Evolutionary conservation across 2,797 vertebrate species (phyloP), one percentile per base, ranked within the genome.

Genomic region (Gobio occitaniae): DNA sequence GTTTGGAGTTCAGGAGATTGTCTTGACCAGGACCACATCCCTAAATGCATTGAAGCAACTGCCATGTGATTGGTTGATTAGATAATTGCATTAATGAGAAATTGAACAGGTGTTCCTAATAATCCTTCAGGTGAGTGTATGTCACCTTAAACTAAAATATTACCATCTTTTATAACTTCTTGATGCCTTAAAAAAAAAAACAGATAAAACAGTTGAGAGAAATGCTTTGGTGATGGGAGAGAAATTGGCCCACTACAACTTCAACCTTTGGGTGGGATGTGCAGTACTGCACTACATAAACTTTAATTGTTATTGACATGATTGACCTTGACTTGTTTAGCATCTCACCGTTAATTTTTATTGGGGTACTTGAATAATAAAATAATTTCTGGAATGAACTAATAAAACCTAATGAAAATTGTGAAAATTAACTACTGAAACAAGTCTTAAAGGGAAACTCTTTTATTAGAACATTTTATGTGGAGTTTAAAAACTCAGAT

Each of bases 251-350:
- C 68, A 44, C 11, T 21, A 19, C 0, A 29, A 17, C 36, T 17
- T 69, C 36, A 69, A 36, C 50, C 6, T 75, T 16, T 76, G 16
- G 54, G 3, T 9, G 7, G 8, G 13, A 78, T 2, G 2, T 78
- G 44, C 41, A 48, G 10, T 68, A 41, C 17, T 52, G 2, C 13
- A 66, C 16, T 50, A 32, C 44, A 68, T 76, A 56, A 77, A 77
- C 25, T 17, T 74, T n/a, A 41, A 59, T 6, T 32, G 5, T 77
- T 59, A 54, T 59, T 59, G 48, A 59, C 52, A 41, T 59, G 74
- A 41, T 77, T 59, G 10, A 59, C 54, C 52, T 77, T 59, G 52
- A 77, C 29, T 13, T 59, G 74, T 56, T 78, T 44, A 61, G 41
- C 9, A 66, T 65, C 11, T 63, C 6, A 13, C 17, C 3, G 32